Evolutionary conservation across 2,888 invertebrate genomes (phyloP).

Genomic region (Rhagonycha lutea): DNA sequence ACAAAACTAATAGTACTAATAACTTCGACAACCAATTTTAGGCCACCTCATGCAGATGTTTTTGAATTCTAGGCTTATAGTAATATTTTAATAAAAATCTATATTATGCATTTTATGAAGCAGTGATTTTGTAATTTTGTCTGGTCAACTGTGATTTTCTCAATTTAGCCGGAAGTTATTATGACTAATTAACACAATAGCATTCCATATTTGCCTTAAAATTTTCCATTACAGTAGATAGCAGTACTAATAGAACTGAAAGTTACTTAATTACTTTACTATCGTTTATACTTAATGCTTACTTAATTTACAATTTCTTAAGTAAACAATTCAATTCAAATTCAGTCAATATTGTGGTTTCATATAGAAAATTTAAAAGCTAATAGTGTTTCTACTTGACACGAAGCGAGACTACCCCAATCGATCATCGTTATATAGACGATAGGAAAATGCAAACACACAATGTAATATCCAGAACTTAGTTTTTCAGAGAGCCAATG

Average conservation of each 20-base stretch:
- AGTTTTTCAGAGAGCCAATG: slow-evolving; percentile 14
- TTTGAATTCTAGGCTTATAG: no score
- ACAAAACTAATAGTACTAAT: no score
- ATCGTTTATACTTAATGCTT: background rate
- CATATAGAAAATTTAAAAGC: slow-evolving; percentile 12
- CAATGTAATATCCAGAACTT: slow-evolving; percentile 10
- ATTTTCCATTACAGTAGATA: background rate
- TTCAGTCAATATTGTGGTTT: slow-evolving; percentile 5
- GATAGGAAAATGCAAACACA: slow-evolving; percentile 17
- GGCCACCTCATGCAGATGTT: no score
- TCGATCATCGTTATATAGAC: slow-evolving; percentile 19
- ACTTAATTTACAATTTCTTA: background rate
- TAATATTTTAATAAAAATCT: no score
- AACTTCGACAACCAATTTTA: no score
- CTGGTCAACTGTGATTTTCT: no score
- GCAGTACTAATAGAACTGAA: no score
- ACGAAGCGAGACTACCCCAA: slow-evolving; percentile 13
- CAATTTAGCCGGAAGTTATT: no score
- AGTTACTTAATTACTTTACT: background rate
- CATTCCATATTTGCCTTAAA: no score
- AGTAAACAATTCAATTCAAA: background rate
- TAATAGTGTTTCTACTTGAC: slow-evolving; percentile 14
- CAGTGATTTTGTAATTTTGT: no score
- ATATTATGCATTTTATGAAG: no score
- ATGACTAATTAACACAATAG: no score